Evolutionary conservation across 2,797 vertebrate species (phyloP).

Genomic region (Melanotaenia parkinsoni): DNA sequence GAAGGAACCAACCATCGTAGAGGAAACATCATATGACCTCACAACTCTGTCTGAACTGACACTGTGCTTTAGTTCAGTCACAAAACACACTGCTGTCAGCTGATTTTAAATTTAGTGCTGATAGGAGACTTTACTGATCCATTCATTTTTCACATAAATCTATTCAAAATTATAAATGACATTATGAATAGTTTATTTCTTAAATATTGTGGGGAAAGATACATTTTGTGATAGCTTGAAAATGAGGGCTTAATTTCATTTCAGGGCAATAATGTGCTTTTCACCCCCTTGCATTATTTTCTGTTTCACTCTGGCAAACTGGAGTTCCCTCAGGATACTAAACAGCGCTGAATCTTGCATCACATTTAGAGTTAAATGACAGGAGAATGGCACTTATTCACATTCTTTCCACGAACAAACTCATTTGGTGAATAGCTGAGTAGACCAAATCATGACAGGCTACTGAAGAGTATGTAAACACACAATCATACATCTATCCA

Average conservation of each 20-base stretch:
- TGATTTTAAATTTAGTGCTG: conserved; percentile 9
- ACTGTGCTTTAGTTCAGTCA: conserved; percentile 6
- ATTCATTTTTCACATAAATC: conserved; percentile 20
- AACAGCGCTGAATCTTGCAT: conserved; percentile 25
- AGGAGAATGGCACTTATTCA: conserved; percentile 5
- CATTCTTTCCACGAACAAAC: conserved; percentile 26
- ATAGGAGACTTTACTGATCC: neutral
- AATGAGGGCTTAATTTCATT: neutral
- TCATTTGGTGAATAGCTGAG: conserved; percentile 25
- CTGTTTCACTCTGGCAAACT: conserved; percentile 9
- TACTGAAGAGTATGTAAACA: conserved; percentile 32
- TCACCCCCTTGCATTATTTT: conserved; percentile 18
- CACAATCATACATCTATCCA: conserved; percentile 11
- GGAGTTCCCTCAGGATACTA: conserved; percentile 24
- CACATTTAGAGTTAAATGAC: conserved; percentile 15
- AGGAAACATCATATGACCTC: neutral
- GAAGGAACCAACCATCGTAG: neutral
- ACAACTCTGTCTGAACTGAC: neutral
- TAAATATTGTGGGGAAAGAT: neutral
- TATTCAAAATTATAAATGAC: conserved; percentile 9
- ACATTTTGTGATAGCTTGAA: conserved; percentile 3
- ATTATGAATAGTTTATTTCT: conserved; percentile 5
- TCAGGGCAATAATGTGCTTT: conserved; percentile 4
- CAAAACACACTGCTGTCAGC: conserved; percentile 8
- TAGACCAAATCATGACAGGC: conserved; percentile 27